A percentile compares a stretch with the other conserved stretches of the same genome.
These are phyloP conservation scores for Pantherophis alleghaniensis DNA, from an alignment of 2,797 vertebrate genomes.

Conservation along the genomic window DNA sequence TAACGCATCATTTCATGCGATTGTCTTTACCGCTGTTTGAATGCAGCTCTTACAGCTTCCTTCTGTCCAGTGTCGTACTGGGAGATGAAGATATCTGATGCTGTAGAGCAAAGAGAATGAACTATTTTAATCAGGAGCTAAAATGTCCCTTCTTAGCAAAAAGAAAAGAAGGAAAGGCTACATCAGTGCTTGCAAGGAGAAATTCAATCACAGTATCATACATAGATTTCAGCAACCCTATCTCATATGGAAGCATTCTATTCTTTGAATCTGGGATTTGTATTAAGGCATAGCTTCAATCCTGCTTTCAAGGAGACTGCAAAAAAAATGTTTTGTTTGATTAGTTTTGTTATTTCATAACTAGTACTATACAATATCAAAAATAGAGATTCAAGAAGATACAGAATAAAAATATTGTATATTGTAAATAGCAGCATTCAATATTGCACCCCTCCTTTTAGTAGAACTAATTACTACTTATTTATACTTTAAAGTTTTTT, in stretches of 20 bases:
- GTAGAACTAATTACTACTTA: neutral
- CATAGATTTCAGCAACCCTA: neutral
- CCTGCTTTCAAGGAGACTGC: neutral
- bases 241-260: neutral
- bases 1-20: neutral
- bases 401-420: neutral
- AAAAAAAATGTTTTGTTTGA: neutral
- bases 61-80: conserved; percentile 79
- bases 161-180: neutral
- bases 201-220: neutral
- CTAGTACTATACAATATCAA: neutral
- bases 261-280: neutral
- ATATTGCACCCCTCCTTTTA: neutral
- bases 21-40: conserved; percentile 75
- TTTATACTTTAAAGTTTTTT: neutral
- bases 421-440: neutral
- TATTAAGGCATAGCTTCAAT: neutral
- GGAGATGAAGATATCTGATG: conserved; percentile 81
- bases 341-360: neutral
- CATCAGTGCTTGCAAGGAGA: neutral
- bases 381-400: neutral
- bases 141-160: neutral
- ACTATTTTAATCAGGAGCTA: neutral
- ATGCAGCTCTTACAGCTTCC: conserved; percentile 71
- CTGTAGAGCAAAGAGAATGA: conserved; percentile 53